These are phyloP conservation scores for Hypotaenidia okinawae DNA, from an alignment of 2,797 vertebrate genomes.

Conservation along the genomic window DNA sequence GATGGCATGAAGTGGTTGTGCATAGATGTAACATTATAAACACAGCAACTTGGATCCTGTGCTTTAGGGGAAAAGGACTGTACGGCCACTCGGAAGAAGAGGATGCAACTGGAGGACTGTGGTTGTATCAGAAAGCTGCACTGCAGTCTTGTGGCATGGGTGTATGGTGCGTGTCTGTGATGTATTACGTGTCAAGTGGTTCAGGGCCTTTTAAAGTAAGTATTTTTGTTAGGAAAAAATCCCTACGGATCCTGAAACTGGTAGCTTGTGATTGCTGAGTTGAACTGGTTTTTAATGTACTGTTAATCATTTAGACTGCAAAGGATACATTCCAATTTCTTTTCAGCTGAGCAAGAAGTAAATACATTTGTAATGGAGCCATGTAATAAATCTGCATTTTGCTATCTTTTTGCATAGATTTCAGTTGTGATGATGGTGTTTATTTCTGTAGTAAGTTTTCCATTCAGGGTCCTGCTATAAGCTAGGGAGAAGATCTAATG, in stretches of 20 bases:
- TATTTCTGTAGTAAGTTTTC: background rate
- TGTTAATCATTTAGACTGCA: background rate
- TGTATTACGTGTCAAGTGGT: background rate
- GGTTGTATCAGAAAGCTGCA: background rate
- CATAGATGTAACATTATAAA: background rate
- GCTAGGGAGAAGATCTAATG: background rate
- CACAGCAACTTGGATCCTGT: background rate
- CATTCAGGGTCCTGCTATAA: background rate
- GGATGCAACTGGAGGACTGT: background rate
- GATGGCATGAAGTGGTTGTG: rapidly evolving
- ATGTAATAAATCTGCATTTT: constrained; percentile 36
- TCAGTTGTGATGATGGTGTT: background rate
- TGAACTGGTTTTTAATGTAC: background rate
- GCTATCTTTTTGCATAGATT: background rate
- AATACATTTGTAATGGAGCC: constrained; percentile 32
- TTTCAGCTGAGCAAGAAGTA: constrained; percentile 12
- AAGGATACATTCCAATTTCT: background rate
- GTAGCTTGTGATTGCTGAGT: background rate
- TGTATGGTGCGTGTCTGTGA: background rate
- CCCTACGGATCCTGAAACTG: background rate
- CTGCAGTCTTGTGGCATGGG: background rate
- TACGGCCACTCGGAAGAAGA: background rate
- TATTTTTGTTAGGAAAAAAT: constrained; percentile 15
- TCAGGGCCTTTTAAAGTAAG: background rate
- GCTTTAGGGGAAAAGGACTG: background rate